Evolutionary conservation across 2,113 vertebrate species (phyloP), one percentile per base, ranked within the genome.

Genomic region (Mastomys coucha): DNA sequence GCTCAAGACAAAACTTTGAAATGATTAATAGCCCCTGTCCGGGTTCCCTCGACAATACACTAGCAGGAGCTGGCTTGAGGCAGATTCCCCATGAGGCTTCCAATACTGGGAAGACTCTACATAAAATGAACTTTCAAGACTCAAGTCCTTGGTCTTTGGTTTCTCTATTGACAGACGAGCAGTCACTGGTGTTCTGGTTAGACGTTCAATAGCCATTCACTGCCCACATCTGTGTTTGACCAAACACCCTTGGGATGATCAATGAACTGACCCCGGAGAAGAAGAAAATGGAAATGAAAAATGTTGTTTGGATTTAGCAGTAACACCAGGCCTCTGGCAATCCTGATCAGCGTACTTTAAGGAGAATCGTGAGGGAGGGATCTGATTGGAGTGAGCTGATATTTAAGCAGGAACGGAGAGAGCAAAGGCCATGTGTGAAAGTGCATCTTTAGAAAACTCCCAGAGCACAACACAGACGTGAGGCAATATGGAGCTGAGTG

Each of bases 221-320:
- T 67, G 17, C 60, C 39, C 17, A 49, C 17, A 3, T 86, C 84
- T 67, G 60, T 67, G 28, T 49, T 33, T 67, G 60, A 33, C 17
- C 28, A 42, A 45, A 67, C 39, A 85, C 20, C 24, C 58, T 84
- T 9, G 26, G 26, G 11, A 19, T n/a, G 36, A 60, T 0, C 26
- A 31, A 24, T 39, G 16, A 53, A n/a, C 12, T 75, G 17, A 72
- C 49, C 2, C 13, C 72, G 31, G 19, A 70, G 67, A 76, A 16
- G 67, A 73, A 75, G 89, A 89, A 91, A 76, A 70, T 51, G 1
- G 42, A 88, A 58, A 36, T 73, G 28, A 36, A 89, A 73, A 78
- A 17, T 60, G 60, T 2, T 67, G 10, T n/a, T 51, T 51, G 22
- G 12, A 36, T 39, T 51, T 65, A 39, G 67, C 33, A n/a, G 39